A percentile compares a stretch with the other conserved stretches of the same genome.
Conservation (phyloP, 2,888 invertebrate genomes). For the Lumbricus terrestris region DNA sequence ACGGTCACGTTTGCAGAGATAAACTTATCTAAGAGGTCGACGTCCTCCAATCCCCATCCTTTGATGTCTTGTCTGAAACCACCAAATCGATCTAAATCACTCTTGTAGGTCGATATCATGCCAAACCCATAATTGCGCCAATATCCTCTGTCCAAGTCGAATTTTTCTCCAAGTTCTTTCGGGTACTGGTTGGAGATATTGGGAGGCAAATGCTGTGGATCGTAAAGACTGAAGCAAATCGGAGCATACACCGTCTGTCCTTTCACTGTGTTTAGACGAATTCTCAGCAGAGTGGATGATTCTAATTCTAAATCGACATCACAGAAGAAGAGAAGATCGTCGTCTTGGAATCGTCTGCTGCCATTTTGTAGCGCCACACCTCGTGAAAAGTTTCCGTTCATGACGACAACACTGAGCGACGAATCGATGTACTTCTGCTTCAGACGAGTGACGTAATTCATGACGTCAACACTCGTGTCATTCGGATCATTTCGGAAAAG, state of each 20-base stretch:
- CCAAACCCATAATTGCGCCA: constrained; percentile 96
- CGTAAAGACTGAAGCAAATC: constrained; percentile 91
- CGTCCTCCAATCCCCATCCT: constrained; percentile 98
- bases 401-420: constrained; percentile 46
- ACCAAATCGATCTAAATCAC: constrained; percentile 77
- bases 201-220: constrained; percentile 60
- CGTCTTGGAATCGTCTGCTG: constrained; percentile 59
- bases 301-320: constrained; percentile 93
- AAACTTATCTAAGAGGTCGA: constrained; percentile 85
- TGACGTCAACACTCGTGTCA: constrained; percentile 32
- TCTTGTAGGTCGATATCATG: constrained; percentile 84
- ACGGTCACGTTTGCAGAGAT: constrained; percentile 68
- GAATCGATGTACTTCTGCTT: constrained; percentile 47
- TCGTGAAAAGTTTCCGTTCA: constrained; percentile 52
- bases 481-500: constrained; percentile 66
- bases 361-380: constrained; percentile 53
- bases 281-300: constrained; percentile 71
- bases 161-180: too few species aligned
- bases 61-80: constrained; percentile 83
- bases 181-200: too few species aligned
- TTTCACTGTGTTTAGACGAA: constrained; percentile 59
- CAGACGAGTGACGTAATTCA: constrained; percentile 43
- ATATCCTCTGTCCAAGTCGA: constrained; percentile 68
- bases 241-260: constrained; percentile 77
- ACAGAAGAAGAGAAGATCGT: constrained; percentile 82